Base-by-base conservation (phyloP, 2,888 invertebrate genomes). In the Griposia aprilina region DNA sequence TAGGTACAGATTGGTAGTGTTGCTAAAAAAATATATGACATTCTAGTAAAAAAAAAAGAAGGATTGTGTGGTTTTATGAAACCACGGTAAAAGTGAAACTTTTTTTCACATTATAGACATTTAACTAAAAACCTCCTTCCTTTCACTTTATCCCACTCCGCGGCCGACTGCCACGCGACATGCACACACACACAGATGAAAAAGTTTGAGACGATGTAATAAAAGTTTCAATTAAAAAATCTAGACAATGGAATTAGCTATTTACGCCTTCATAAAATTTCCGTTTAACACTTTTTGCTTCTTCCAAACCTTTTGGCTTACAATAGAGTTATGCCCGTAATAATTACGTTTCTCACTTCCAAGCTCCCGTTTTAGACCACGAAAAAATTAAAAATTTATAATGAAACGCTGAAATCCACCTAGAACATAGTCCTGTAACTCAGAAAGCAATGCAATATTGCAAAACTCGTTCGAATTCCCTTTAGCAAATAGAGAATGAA, bases 401-500 rank as follows among this genome's bases (percentile, higher is more conserved):
- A 45, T 5, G 3, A 10, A 45, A 41, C n/a, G 8, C 8, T 20
- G 5, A 26, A 3, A 48, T 73, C 10, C 10, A 52, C 36, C 3
- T 13, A 41, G 6, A 66, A 41, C 11, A 20, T 20, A 17, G 23
- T 66, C 41, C 6, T 15, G 59, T n/a, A n/a, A 70, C 57, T n/a
- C 48, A 1, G 1, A 50, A 15, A 4, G 20, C 59, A n/a, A 20
- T 15, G 11, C 36, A 36, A 52, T n/a, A 41, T 48, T 66, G 20
- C 11, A n/a, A 45, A 41, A 59, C 26, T 52, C 26, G n/a, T 62
- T 62, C 20, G n/a, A 48, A 36, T 36, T 26, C 36, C 50, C 4
- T 26, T 26, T 52, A 48, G 59, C 57, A 76, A 76, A 77, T 7
- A 66, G 15, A 30, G 20, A 77, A 50, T 66, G 15, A n/a, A 52